Evolutionary conservation across 2,113 vertebrate species (phyloP).

Genomic region (Calyptomena viridis): DNA sequence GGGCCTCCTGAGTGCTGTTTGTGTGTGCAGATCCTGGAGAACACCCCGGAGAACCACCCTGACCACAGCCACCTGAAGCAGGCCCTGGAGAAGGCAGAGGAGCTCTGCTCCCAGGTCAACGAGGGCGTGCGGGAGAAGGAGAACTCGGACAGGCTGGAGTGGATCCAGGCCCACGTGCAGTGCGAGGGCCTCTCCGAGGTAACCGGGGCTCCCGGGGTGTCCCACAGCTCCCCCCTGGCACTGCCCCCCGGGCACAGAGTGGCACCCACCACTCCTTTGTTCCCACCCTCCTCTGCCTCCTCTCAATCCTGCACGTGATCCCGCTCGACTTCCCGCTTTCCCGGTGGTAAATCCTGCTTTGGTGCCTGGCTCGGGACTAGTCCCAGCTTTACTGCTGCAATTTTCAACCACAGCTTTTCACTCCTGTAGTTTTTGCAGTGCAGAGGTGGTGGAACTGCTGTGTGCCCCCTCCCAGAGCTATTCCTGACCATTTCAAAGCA

Average conservation of each 20-base stretch:
- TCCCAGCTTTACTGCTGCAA: neutral
- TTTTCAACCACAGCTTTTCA: neutral
- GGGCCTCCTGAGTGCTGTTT: no score
- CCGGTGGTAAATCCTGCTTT: neutral
- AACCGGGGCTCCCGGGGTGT: neutral
- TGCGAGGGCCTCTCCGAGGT: slow-evolving; percentile 98
- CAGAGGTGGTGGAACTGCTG: neutral
- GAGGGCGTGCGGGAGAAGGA: slow-evolving; percentile 98
- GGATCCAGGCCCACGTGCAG: slow-evolving; percentile 97
- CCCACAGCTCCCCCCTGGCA: neutral
- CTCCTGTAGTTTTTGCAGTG: neutral
- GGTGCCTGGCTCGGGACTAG: neutral
- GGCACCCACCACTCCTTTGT: no score
- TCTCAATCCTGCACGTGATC: neutral
- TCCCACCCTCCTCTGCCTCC: neutral
- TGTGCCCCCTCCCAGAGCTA: neutral
- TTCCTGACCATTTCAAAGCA: neutral
- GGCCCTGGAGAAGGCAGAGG: slow-evolving; percentile 95
- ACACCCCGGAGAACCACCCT: slow-evolving; percentile 94
- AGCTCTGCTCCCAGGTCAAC: slow-evolving; percentile 97
- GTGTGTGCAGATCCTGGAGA: slow-evolving; percentile 87
- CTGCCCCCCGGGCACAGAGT: neutral
- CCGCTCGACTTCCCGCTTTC: neutral
- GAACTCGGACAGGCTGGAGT: slow-evolving; percentile 96
- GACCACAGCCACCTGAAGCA: slow-evolving; percentile 95